Conservation (phyloP, 1,140 invertebrate genomes). For the Diorhabda sublineata region DNA sequence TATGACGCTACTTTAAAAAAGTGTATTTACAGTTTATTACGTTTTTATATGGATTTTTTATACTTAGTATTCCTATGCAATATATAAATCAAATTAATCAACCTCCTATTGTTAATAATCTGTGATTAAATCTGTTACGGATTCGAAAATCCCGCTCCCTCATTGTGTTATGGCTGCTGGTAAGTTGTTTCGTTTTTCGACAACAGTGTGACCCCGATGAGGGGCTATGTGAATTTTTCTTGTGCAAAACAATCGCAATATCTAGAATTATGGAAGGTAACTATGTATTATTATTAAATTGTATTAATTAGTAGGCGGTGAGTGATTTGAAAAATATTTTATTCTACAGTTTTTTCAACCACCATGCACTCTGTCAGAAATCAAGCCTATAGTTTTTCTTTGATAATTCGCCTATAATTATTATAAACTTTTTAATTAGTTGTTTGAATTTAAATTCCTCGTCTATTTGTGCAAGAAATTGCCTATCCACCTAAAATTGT, state of each 20-base stretch:
- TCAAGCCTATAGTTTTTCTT: background rate
- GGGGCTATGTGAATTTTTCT: constrained; percentile 39
- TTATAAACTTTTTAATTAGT: background rate
- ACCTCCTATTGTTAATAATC: background rate
- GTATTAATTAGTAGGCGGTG: constrained; percentile 5
- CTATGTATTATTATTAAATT: constrained; percentile 26
- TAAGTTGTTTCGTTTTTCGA: constrained; percentile 42
- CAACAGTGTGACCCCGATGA: constrained; percentile 44
- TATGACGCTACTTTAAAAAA: constrained; percentile 2
- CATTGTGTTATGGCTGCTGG: constrained; percentile 46
- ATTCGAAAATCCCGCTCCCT: constrained; percentile 40
- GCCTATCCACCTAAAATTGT: no score
- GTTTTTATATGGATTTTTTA: background rate
- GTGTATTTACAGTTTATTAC: background rate
- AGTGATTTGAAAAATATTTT: background rate
- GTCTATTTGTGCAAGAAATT: background rate
- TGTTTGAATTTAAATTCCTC: background rate
- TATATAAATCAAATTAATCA: background rate
- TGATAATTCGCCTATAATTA: background rate
- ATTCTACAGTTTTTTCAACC: background rate
- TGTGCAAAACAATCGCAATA: constrained; percentile 34
- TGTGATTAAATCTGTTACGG: background rate
- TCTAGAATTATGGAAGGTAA: constrained; percentile 47
- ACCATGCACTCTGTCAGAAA: background rate
- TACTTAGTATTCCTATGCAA: background rate